phyloP scores from a whole-genome alignment of 2,113 vertebrate species.

The Protobothrops mucrosquamatus region DNA sequence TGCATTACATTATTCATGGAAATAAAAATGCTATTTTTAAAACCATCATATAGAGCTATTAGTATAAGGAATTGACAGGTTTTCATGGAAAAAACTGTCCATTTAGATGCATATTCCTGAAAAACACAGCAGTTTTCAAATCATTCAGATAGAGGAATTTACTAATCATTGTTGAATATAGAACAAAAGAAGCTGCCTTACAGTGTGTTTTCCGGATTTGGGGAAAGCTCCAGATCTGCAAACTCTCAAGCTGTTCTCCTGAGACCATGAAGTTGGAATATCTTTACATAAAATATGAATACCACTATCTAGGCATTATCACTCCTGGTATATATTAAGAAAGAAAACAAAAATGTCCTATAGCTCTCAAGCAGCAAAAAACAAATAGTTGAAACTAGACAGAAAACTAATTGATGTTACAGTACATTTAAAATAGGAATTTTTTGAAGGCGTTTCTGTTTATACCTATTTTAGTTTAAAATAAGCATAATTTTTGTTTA shows the following conservation, averaged over 20 bases:
- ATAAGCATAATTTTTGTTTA: not conserved
- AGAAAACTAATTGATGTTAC: not conserved
- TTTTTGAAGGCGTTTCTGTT: not conserved
- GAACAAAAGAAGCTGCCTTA: not conserved
- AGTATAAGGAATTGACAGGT: constrained; percentile 37
- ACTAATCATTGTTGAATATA: not conserved
- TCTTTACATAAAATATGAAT: not conserved
- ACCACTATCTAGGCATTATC: not conserved
- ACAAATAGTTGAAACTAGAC: not conserved
- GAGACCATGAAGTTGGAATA: not conserved
- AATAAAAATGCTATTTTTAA: constrained; percentile 42
- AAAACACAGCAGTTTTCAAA: constrained; percentile 50
- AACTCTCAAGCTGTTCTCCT: not conserved
- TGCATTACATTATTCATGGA: constrained; percentile 19
- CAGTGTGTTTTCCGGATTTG: not conserved
- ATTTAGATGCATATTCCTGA: constrained; percentile 59
- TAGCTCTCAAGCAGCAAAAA: not conserved
- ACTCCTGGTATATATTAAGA: not conserved
- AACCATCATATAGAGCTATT: constrained; percentile 39
- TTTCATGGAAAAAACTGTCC: constrained; percentile 52
- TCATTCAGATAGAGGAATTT: constrained; percentile 9
- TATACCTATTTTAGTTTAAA: not conserved
- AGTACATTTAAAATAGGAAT: not conserved
- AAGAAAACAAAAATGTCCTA: not conserved
- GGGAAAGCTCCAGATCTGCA: not conserved